Percentiles rank a stretch among this genome's conserved stretches.
Evolutionary conservation across 2,797 vertebrate species (phyloP).

Genomic region (Xenopus petersii): DNA sequence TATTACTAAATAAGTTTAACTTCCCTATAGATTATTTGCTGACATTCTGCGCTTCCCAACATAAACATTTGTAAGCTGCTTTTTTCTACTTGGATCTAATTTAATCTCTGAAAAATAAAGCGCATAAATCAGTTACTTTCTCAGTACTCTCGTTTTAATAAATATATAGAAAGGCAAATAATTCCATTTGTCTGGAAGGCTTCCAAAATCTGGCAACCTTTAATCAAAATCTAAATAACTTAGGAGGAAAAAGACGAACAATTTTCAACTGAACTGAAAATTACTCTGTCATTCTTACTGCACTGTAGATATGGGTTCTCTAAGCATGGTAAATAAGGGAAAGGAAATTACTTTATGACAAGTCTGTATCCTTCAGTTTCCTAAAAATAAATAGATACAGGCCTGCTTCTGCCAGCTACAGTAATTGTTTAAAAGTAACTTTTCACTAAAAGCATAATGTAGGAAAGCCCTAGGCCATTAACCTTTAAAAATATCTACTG

Average conservation of each 20-base stretch:
- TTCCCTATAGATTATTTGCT: slow-evolving; percentile 58
- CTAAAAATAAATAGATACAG: slow-evolving; percentile 61
- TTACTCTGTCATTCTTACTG: slow-evolving; percentile 70
- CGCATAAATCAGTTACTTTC: slow-evolving; percentile 70
- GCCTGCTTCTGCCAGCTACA: slow-evolving; percentile 58
- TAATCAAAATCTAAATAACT: slow-evolving; percentile 74
- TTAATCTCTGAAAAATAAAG: slow-evolving; percentile 73
- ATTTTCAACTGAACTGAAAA: slow-evolving; percentile 66
- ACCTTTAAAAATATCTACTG: too few species aligned
- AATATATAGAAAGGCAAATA: slow-evolving; percentile 64
- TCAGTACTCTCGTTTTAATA: slow-evolving; percentile 64
- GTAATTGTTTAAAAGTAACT: slow-evolving; percentile 35
- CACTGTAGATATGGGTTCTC: slow-evolving; percentile 64
- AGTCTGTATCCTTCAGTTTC: slow-evolving; percentile 70
- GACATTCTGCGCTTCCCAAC: slow-evolving; percentile 60
- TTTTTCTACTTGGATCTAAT: slow-evolving; percentile 67
- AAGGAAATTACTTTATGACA: slow-evolving; percentile 77
- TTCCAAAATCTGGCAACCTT: slow-evolving; percentile 69
- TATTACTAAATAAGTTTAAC: slow-evolving; percentile 35
- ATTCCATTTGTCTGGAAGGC: slow-evolving; percentile 63
- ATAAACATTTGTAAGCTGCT: slow-evolving; percentile 60
- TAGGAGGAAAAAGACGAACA: slow-evolving; percentile 69
- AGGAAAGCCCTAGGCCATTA: neutral
- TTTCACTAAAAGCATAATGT: slow-evolving; percentile 14
- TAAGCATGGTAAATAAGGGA: slow-evolving; percentile 70